Evolutionary conservation across 2,113 vertebrate species (phyloP).

Genomic region (Conger conger): DNA sequence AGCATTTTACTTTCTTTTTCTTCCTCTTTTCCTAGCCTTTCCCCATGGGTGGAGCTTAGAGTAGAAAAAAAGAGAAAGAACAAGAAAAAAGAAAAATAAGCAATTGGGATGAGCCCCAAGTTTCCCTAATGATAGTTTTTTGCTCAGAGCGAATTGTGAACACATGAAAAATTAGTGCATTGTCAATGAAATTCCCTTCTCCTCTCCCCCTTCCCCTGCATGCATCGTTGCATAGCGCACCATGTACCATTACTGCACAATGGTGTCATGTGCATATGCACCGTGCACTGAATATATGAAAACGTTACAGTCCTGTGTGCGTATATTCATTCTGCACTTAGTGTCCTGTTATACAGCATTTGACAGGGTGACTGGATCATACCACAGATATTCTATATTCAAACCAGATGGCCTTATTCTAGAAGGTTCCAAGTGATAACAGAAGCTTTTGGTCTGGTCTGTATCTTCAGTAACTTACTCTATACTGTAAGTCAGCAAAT

Average conservation of each 20-base stretch:
- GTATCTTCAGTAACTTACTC: not conserved
- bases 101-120: too few species aligned
- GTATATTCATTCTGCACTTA: too few species aligned
- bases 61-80: too few species aligned
- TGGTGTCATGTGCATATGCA: not conserved
- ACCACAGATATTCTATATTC: not conserved
- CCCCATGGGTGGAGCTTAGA: too few species aligned
- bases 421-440: not conserved
- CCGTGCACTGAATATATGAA: not conserved
- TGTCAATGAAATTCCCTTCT: not conserved
- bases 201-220: not conserved
- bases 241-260: not conserved
- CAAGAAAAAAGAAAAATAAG: too few species aligned
- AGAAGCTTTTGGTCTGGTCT: not conserved
- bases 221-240: not conserved
- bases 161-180: not conserved
- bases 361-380: not conserved
- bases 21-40: too few species aligned
- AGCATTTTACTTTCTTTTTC: too few species aligned
- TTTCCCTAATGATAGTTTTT: not conserved
- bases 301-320: not conserved
- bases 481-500: not conserved
- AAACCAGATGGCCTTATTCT: not conserved
- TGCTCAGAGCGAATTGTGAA: not conserved
- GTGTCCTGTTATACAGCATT: not conserved